Base-by-base conservation (phyloP, 1,140 invertebrate genomes). In the Brachionus koreanus region DNA sequence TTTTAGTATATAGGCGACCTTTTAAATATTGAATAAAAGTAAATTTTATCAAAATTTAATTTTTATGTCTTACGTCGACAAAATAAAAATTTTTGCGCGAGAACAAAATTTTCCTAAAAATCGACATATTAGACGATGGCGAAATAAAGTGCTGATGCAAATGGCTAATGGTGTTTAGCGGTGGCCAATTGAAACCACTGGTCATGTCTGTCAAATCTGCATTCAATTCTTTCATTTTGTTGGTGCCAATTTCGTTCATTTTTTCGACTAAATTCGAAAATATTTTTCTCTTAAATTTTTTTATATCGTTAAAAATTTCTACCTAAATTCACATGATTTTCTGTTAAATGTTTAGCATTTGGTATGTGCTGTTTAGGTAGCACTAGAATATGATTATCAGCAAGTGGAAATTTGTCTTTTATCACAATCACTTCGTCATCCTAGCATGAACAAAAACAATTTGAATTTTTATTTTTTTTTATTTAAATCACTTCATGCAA, bases 391-490 rank as follows among this genome's bases (percentile, higher is more conserved):
- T 79, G 76, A 5, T 79, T 37, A 33, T 79, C 12, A 6, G 49
- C 25, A 4, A 63, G n/a, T 25, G 76, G 76, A 65, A 42, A 79
- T 79, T 79, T 79, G 23, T 79, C 76, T 79, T 79, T 79, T n/a
- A 79, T 79, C 3, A 79, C 23, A 3, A 79, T 79, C 5, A 79
- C 19, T 12, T 79, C 76, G 0, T 79, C 49, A 65, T 79, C 61
- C 74, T 75, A 49, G 46, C 16, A 19, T 25, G 9, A 76, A 13
- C 13, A 29, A 33, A 76, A 76, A 5, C n/a, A n/a, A n/a, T n/a
- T n/a, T n/a, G n/a, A n/a, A n/a, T n/a, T n/a, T n/a, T n/a, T n/a
- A n/a, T n/a, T n/a, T n/a, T n/a, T n/a, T n/a, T n/a, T n/a, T n/a
- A n/a, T n/a, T n/a, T n/a, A 10, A 12, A n/a, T 46, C 7, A 77